Evolutionary conservation across 1,140 invertebrate genomes (phyloP).

Genomic region (Tetragonula clypearis): DNA sequence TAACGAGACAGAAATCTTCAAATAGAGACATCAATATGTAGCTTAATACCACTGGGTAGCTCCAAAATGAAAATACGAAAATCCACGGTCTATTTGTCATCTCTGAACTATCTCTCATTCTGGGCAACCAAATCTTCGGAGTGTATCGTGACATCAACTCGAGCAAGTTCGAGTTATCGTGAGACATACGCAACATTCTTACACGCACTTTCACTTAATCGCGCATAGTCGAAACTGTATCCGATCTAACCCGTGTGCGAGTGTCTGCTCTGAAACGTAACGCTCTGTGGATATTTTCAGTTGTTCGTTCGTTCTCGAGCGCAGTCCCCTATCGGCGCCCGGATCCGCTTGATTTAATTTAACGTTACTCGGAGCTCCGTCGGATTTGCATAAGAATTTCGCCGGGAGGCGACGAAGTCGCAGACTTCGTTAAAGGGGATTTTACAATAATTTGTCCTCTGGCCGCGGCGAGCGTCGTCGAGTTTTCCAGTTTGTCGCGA

Average conservation of each 20-base stretch:
- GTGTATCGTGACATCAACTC: background rate
- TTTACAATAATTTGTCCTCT: conserved; percentile 45
- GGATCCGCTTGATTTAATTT: conserved; percentile 61
- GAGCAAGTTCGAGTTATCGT: too few relatives aligned
- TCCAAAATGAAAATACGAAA: too few relatives aligned
- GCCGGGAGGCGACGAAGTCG: conserved; percentile 35
- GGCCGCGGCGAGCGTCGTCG: conserved; percentile 15
- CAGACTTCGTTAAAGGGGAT: conserved; percentile 49
- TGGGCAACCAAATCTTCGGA: too few relatives aligned
- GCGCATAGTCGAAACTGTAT: too few relatives aligned
- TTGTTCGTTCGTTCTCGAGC: background rate
- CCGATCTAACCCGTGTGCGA: too few relatives aligned
- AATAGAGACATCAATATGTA: too few relatives aligned
- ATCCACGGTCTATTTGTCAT: too few relatives aligned
- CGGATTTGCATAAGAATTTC: conserved; percentile 62
- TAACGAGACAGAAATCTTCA: too few relatives aligned
- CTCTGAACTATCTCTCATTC: too few relatives aligned
- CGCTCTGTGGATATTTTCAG: conserved; percentile 2
- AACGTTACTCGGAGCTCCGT: conserved; percentile 45
- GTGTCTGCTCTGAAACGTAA: background rate
- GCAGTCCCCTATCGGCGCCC: background rate
- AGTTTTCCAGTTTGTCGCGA: conserved; percentile 11
- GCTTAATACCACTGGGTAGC: too few relatives aligned
- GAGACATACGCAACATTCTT: too few relatives aligned
- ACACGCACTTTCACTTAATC: too few relatives aligned